Evolutionary conservation across 1,140 invertebrate species (phyloP), one percentile per base, ranked within the genome.

Genomic region (Brachionus asplanchnoidis): DNA sequence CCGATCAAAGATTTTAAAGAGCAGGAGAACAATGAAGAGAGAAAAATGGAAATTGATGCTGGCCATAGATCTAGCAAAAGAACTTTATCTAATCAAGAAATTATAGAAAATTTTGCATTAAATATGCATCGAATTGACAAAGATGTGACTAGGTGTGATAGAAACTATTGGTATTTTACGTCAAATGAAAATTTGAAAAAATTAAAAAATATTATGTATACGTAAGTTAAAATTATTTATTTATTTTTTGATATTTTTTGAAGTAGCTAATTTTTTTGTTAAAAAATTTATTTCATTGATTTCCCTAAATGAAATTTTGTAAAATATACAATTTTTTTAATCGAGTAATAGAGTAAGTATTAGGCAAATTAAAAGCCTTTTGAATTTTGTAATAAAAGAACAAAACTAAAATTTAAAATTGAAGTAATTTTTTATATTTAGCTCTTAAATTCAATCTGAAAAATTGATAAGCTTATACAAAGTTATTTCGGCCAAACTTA

Each of bases 191-290:
- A 98, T 91, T 91, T 98, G 85, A 95, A 97, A 85, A 97, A 96
- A 89, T 89, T 98, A n/a, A 91, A 95, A 56, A 96, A 97, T 90
- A 93, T 98, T 60, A 97, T 98, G 94, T 96, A 95, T 93, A 97
- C 95, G 92, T 96, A 86, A 86, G 89, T 86, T 36, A 12, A 17
- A 75, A 14, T 32, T 8, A 0, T 75, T 28, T 32, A 44, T 40
- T 44, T 75, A 75, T 28, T 40, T 75, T 14, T 26, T 40, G n/a
- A 9, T 70, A 23, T n/a, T 26, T 70, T 56, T 56, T 36, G 6
- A 56, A 56, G 50, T 56, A 56, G 17, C 50, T n/a, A 53, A 0
- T 14, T 56, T 56, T 66, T 46, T 36, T 36, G 32, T 36, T 36
- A 6, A 36, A 36, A 36, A 36, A 36, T 36, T 36, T 36, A 36